Conservation (phyloP, 2,113 vertebrate genomes). For the Dicaeum eximium region DNA sequence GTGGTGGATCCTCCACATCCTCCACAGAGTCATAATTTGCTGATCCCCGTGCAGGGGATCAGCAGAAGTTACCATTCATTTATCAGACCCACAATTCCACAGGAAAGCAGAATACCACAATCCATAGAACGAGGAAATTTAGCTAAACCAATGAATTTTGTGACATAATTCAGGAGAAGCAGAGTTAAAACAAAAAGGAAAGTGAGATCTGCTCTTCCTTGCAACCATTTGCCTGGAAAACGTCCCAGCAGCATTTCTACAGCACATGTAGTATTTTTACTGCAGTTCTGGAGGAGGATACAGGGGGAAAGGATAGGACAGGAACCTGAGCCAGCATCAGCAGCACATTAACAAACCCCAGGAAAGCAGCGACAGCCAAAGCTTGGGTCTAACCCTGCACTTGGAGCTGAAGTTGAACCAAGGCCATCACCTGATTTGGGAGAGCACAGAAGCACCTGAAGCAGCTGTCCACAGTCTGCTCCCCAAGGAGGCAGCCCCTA, state of each 20-base stretch:
- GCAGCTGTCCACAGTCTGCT: not conserved
- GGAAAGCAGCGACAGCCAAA: not conserved
- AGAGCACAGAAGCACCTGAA: not conserved
- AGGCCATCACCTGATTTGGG: rapidly evolving
- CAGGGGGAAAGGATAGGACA: not conserved
- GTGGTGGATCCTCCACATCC: too few species aligned
- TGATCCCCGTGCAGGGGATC: rapidly evolving
- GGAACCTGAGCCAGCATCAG: not conserved
- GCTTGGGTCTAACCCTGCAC: not conserved
- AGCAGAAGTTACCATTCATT: not conserved
- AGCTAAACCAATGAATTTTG: not conserved
- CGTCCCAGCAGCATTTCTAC: not conserved
- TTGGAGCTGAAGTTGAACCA: not conserved
- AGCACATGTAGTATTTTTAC: not conserved
- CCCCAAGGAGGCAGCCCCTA: not conserved
- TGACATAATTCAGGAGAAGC: not conserved
- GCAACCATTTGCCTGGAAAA: not conserved
- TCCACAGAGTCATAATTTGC: not conserved
- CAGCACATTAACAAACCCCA: too few species aligned
- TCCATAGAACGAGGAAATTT: not conserved
- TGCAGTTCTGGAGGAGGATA: not conserved
- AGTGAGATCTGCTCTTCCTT: not conserved
- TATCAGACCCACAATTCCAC: not conserved
- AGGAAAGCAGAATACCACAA: not conserved
- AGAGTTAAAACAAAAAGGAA: not conserved